Conservation (phyloP, 2,797 vertebrate genomes). For the Macropodus opercularis region DNA sequence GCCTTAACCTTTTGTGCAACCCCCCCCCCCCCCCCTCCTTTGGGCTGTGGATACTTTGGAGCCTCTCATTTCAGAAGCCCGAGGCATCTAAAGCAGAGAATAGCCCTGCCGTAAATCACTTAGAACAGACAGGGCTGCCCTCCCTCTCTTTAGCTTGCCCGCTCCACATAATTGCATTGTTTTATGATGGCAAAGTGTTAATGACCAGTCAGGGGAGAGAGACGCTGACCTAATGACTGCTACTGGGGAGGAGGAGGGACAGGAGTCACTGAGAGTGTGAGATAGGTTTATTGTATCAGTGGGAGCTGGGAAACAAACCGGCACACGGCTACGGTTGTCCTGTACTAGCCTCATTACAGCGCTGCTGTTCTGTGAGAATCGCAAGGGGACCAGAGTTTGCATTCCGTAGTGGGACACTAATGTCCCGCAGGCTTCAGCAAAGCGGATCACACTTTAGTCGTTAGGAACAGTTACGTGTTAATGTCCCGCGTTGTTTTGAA, state of each 20-base stretch:
- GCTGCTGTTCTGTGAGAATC: conserved; percentile 22
- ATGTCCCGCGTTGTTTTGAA: too few species aligned
- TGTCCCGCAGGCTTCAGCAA: conserved; percentile 24
- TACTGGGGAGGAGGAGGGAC: conserved; percentile 42
- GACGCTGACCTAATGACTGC: conserved; percentile 46
- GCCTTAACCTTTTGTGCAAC: conserved; percentile 59
- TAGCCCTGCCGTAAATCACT: conserved; percentile 77
- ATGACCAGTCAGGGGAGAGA: conserved; percentile 74
- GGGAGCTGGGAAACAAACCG: conserved; percentile 52
- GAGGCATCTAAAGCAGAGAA: conserved; percentile 67
- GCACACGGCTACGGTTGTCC: conserved; percentile 43
- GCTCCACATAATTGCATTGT: conserved; percentile 77
- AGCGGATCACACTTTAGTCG: conserved; percentile 46
- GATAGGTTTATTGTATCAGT: conserved; percentile 61
- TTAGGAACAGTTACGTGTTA: conserved; percentile 37
- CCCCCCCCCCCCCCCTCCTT: conserved; percentile 54
- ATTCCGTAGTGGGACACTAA: conserved; percentile 15
- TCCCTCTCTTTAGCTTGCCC: conserved; percentile 68
- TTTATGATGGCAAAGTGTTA: conserved; percentile 82
- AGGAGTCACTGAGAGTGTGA: conserved; percentile 50
- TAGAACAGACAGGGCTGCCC: conserved; percentile 61
- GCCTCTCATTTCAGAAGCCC: conserved; percentile 63
- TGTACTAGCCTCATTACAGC: conserved; percentile 39
- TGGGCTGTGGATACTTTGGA: conserved; percentile 39
- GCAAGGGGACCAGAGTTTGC: conserved; percentile 6